Evolutionary conservation across 1,140 invertebrate species (phyloP), one percentile per base, ranked within the genome.

Genomic region (Drosophila biarmipes): DNA sequence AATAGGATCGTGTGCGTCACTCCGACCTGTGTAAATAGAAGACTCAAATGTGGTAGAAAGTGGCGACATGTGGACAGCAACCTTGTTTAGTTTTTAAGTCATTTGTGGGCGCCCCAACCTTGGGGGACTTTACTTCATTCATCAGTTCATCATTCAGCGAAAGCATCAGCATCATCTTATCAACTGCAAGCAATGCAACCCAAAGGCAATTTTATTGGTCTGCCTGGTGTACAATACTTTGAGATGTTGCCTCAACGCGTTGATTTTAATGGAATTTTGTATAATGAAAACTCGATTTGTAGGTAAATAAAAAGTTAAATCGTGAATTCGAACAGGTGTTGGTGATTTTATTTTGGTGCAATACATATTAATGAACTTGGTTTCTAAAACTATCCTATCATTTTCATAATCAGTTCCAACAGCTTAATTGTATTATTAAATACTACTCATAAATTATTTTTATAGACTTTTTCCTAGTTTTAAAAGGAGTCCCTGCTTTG

Each of bases 231-330:
- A 49, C 10, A 45, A 45, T 49, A 31, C 8, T 49, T 49, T 7
- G 15, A 29, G 24, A 29, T 48, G 49, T 40, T 59, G 35, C 21
- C 15, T 27, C 53, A 49, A 79, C 35, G 29, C 48, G 58, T 67
- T 73, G 72, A 76, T 78, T 78, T 73, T 67, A 67, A 55, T 73
- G 53, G 42, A 53, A 51, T 71, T 61, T 73, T 86, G 63, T 64
- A 79, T 67, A 63, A 76, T 48, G 38, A 51, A 51, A 31, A 64
- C 14, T 35, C 63, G 58, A 86, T 64, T 86, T 85, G 45, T 81
- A 75, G 75, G 19, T 56, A 45, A 82, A 87, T 82, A 75, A 86
- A 87, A 51, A 62, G 82, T 82, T 86, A 51, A 86, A 86, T 80
- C 59, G 19, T 80, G 57, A 73, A 73, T 55, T 34, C 6, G 2